A percentile compares a stretch with the other conserved stretches of the same genome.
Conservation (phyloP, 2,797 vertebrate genomes). For the Anabacerthia variegaticeps region DNA sequence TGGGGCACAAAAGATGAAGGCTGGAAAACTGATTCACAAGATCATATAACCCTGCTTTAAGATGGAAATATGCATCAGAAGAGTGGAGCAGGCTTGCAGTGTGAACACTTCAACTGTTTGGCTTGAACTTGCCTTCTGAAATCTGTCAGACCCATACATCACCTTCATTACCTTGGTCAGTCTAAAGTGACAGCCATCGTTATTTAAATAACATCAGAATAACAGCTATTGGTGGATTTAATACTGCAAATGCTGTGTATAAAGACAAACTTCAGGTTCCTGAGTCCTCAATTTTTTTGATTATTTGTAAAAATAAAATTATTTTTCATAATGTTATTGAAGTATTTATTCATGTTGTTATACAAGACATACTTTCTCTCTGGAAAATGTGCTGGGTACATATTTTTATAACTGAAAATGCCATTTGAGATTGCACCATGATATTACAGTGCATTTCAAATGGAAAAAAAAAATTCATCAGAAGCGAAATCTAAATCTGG, state of each 20-base stretch:
- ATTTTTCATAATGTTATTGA: background rate
- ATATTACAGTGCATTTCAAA: background rate
- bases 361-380: background rate
- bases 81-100: background rate
- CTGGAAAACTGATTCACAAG: background rate
- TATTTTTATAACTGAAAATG: background rate
- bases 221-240: background rate
- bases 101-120: background rate
- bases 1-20: background rate
- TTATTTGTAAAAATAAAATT: background rate
- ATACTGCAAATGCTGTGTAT: background rate
- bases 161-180: background rate
- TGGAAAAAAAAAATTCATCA: background rate
- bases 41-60: background rate
- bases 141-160: background rate
- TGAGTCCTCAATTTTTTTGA: background rate
- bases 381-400: background rate
- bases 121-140: background rate
- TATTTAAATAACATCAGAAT: background rate
- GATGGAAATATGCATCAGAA: background rate
- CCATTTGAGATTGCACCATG: background rate
- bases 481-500: conserved; percentile 17
- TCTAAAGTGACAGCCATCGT: background rate
- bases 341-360: background rate
- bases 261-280: background rate